Base-by-base conservation (phyloP, 2,797 vertebrate genomes). In the Melanotaenia nigrans region DNA sequence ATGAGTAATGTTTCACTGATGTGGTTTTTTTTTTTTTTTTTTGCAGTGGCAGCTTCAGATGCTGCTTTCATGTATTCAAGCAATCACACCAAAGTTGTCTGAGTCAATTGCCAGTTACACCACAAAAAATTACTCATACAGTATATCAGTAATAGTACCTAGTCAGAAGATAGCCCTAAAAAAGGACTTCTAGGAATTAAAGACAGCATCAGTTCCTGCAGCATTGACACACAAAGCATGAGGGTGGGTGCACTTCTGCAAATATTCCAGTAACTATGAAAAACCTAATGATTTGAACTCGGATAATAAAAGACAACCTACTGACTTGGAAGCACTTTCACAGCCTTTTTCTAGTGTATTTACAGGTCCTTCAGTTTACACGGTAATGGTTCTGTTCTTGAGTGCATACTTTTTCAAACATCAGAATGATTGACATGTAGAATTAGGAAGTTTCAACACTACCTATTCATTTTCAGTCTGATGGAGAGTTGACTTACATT, bases 291-390 rank as follows among this genome's bases (percentile, higher is more conserved):
- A 54, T 28, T 54, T 54, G 24, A 54, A 25, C 12, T 25, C 10
- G 0, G 24, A 13, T 14, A 28, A 10, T 22, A 12, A 54, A 8
- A 53, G 55, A 58, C 51, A 61, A 42, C 33, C 22, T 64, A 38
- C 7, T 16, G 11, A 58, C 18, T 35, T 69, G 2, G 1, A 77
- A 69, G 73, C 58, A 61, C 35, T 7, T 49, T 47, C 6, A 61
- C 24, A 49, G 64, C 14, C 36, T 8, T 68, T 64, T 76, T 57
- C 32, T 61, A n/a, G 16, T 42, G 2, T 51, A 33, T 56, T 66
- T 49, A 5, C 22, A 30, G 25, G 58, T 42, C 32, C 30, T 54
- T 69, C 8, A 57, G 7, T 11, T 66, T 40, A 57, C 32, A 71
- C 24, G 68, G 30, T 30, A 7, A 62, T 30, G 28, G 28, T 30